phyloP scores from a whole-genome alignment of 2,888 invertebrate species.

The Monochamus alternatus region DNA sequence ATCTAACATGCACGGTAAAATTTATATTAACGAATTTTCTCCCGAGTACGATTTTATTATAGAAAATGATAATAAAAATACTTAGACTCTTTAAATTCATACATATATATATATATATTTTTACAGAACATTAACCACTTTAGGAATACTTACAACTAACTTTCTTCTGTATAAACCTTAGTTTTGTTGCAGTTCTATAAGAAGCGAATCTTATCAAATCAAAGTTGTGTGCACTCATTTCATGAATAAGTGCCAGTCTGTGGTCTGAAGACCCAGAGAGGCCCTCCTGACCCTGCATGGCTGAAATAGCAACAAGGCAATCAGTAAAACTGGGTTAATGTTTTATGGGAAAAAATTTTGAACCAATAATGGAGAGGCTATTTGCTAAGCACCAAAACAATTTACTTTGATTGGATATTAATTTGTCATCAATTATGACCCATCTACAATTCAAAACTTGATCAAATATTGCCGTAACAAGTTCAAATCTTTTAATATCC shows the following conservation, averaged over 20 bases:
- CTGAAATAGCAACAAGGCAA: conserved; percentile 48
- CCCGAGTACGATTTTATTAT: too few relatives aligned
- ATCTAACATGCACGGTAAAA: neutral
- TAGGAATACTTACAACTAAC: conserved; percentile 86
- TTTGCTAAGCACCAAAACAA: neutral
- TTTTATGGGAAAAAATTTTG: neutral
- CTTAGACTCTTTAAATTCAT: too few relatives aligned
- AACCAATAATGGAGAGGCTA: neutral
- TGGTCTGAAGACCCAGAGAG: conserved; percentile 74
- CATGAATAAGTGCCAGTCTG: conserved; percentile 85
- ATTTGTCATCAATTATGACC: neutral
- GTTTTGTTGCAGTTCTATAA: conserved; percentile 97
- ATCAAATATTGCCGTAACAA: neutral
- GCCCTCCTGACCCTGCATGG: conserved; percentile 64
- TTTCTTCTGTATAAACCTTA: conserved; percentile 98
- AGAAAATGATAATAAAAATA: too few relatives aligned
- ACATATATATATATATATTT: too few relatives aligned
- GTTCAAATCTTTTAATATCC: conserved; percentile 27
- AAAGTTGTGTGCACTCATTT: conserved; percentile 92
- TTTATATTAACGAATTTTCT: conserved; percentile 5
- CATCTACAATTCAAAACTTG: neutral
- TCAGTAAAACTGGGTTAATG: conserved; percentile 14
- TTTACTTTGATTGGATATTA: neutral
- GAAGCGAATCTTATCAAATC: conserved; percentile 98
- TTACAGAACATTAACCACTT: too few relatives aligned